Evolutionary conservation across 2,888 invertebrate species (phyloP).

Genomic region (Leptinotarsa tumamoca): DNA sequence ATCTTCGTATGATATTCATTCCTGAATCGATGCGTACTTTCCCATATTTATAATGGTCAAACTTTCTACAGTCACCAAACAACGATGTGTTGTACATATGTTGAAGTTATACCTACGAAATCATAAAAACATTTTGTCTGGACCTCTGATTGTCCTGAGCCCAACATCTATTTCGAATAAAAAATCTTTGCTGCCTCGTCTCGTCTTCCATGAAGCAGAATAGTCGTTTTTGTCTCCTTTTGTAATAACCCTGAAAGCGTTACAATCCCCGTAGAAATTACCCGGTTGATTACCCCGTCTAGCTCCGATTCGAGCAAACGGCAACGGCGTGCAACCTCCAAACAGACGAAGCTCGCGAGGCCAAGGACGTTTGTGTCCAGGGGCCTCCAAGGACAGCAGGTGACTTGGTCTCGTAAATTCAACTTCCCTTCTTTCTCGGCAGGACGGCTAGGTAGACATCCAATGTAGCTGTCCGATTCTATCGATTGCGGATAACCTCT

Average conservation of each 20-base stretch:
- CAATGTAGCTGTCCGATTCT: neutral
- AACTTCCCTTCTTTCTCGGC: neutral
- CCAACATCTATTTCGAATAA: no score
- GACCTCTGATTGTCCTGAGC: neutral
- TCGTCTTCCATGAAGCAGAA: neutral
- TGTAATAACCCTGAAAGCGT: conserved; percentile 4
- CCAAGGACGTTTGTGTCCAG: conserved; percentile 47
- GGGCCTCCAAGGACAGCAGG: conserved; percentile 47
- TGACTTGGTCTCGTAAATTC: conserved; percentile 32
- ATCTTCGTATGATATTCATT: no score
- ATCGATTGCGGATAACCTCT: neutral
- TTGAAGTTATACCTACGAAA: no score
- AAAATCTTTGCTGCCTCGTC: neutral
- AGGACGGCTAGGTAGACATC: conserved; percentile 6
- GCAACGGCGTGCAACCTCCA: conserved; percentile 21
- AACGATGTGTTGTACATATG: no score
- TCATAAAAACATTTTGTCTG: neutral
- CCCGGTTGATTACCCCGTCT: conserved; percentile 1
- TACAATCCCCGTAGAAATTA: conserved; percentile 6
- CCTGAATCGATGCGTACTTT: no score
- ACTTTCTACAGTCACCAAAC: no score
- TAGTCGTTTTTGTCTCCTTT: neutral
- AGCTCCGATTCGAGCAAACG: neutral
- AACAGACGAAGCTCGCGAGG: conserved; percentile 42
- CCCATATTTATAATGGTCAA: no score